Base-by-base conservation (phyloP, 1,140 invertebrate species). In the Drosophila trapezifrons region DNA sequence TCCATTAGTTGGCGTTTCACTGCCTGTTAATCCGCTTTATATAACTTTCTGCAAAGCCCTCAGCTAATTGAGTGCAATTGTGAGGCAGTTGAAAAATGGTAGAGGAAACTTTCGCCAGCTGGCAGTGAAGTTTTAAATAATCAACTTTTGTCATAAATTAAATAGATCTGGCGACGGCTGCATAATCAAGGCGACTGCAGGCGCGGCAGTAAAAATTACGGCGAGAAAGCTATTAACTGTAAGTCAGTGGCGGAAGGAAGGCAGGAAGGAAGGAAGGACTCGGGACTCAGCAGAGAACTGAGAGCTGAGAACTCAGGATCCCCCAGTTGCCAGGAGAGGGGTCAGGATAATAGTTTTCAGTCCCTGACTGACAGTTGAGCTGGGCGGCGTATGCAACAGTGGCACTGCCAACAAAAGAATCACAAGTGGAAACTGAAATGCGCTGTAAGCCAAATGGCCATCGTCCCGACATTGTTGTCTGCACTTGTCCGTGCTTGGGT, bases 391-490 rank as follows among this genome's bases (percentile, higher is more conserved):
- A 71, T 78, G 75, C 75, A 78, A 78, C 75, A 77, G 57, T 57
- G 51, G 52, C 64, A 43, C 47, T 32, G 54, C 64, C 78, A 83
- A 89, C 76, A 82, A 84, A 77, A 43, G 54, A 57, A 76, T 71
- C 67, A 71, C 42, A 74, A 76, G 63, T 73, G 70, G 72, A 76
- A 75, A 76, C 74, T 72, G 52, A 57, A 86, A 76, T 83, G 63
- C 69, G 38, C 75, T 62, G 72, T 51, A 77, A 67, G 73, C 73
- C 54, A 77, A 77, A 77, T 77, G 75, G 75, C 75, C 74, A 65
- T 40, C 74, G 74, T 59, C 73, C 67, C 83, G 71, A 65, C 76
- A 56, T 70, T 81, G 80, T 87, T 87, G 83, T 85, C 75, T 77
- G 75, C 74, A 69, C 56, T 77, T 71, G 47, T 54, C 37, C 45